A percentile compares a stretch with the other conserved stretches of the same genome.
Evolutionary conservation across 2,797 vertebrate genomes (phyloP).

Genomic region (Chelon auratus): DNA sequence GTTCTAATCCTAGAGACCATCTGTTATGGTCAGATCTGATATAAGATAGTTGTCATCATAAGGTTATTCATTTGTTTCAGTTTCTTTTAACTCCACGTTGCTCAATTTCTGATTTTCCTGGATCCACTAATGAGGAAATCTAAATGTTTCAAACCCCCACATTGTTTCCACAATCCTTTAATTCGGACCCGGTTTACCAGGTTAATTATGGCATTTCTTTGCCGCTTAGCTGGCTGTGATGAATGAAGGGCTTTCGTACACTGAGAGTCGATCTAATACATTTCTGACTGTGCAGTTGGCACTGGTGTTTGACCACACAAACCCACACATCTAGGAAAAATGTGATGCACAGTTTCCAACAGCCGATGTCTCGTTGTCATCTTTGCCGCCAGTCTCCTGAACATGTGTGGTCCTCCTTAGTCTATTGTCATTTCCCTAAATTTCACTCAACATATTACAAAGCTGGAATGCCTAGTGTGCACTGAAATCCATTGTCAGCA

Average conservation of each 20-base stretch:
- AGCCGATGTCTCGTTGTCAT: slow-evolving; percentile 16
- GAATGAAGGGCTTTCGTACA: slow-evolving; percentile 3
- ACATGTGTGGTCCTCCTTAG: background rate
- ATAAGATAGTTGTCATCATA: no score
- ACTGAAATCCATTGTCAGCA: background rate
- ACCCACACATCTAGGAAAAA: slow-evolving; percentile 11
- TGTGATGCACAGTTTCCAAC: slow-evolving; percentile 6
- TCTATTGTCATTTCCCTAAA: background rate
- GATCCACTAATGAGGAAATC: slow-evolving; percentile 30
- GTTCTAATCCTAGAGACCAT: background rate
- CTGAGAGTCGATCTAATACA: slow-evolving; percentile 1
- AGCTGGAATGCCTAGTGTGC: background rate
- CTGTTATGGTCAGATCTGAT: background rate
- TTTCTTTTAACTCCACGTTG: background rate
- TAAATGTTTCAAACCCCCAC: slow-evolving; percentile 29
- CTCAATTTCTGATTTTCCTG: slow-evolving; percentile 27
- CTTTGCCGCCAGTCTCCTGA: background rate
- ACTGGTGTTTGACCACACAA: slow-evolving; percentile 15
- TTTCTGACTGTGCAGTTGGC: slow-evolving; percentile 32
- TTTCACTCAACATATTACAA: background rate
- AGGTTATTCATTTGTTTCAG: background rate
- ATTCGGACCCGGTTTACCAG: slow-evolving; percentile 31
- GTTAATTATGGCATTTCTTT: slow-evolving; percentile 33
- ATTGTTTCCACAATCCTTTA: slow-evolving; percentile 48
- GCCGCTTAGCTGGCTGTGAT: slow-evolving; percentile 21